Evolutionary conservation across 2,797 vertebrate species (phyloP).

Genomic region (Hoplostethus mediterraneus): DNA sequence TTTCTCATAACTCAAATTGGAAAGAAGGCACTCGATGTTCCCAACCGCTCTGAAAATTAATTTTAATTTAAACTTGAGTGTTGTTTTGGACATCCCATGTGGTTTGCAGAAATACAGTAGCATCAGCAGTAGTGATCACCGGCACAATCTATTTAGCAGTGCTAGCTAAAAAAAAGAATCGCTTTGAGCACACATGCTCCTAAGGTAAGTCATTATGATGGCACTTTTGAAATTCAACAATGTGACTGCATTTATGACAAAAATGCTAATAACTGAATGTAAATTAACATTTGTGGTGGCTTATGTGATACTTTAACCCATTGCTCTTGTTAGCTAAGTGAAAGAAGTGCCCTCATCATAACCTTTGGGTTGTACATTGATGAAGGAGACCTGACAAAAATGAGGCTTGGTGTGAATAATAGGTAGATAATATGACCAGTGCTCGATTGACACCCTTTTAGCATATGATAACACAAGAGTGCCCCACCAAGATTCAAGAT

Average conservation of each 20-base stretch:
- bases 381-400: too few relatives aligned
- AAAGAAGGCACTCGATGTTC: background rate
- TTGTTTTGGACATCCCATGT: background rate
- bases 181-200: background rate
- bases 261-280: background rate
- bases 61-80: too few relatives aligned
- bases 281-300: too few relatives aligned
- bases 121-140: background rate
- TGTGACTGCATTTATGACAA: background rate
- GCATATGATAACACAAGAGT: too few relatives aligned
- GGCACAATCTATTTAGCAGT: background rate
- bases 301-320: too few relatives aligned
- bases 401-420: background rate
- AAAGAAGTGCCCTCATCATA: too few relatives aligned
- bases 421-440: too few relatives aligned
- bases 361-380: too few relatives aligned
- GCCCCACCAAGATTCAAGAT: too few relatives aligned
- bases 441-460: too few relatives aligned
- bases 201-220: background rate
- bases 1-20: background rate
- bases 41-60: background rate
- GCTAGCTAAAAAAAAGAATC: background rate
- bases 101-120: background rate
- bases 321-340: too few relatives aligned
- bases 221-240: background rate